Conservation (phyloP, 1,140 invertebrate genomes). For the Saccostrea cuccullata region DNA sequence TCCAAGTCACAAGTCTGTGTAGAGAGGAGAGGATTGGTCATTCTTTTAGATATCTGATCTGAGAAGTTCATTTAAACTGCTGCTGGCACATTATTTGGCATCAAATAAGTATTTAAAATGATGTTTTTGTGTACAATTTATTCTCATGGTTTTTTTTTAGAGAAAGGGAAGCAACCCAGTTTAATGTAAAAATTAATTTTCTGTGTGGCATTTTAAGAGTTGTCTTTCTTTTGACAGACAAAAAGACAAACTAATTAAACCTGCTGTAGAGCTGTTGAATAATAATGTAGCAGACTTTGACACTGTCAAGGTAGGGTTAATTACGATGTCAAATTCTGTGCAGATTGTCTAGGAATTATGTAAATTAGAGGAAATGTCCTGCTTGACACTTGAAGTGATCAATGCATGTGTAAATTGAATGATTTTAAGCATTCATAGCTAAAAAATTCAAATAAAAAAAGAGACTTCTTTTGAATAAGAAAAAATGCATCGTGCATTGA, state of each 20-base stretch:
- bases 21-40: too few species aligned
- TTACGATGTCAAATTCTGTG: slow-evolving; percentile 15
- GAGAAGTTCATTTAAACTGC: too few species aligned
- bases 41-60: too few species aligned
- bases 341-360: slow-evolving; percentile 17
- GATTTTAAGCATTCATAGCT: not conserved
- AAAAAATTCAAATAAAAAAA: not conserved
- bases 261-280: slow-evolving; percentile 79
- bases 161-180: not conserved
- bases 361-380: not conserved
- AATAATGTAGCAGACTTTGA: slow-evolving; percentile 80
- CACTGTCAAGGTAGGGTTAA: slow-evolving; percentile 74
- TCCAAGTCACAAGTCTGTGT: too few species aligned
- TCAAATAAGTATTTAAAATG: too few species aligned
- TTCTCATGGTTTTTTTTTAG: not conserved
- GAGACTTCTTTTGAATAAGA: not conserved
- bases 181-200: not conserved
- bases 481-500: too few species aligned
- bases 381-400: not conserved
- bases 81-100: too few species aligned
- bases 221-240: slow-evolving; percentile 64
- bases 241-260: slow-evolving; percentile 74
- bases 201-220: not conserved
- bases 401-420: not conserved
- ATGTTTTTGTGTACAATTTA: too few species aligned